Evolutionary conservation across 2,113 vertebrate species (phyloP).

Genomic region (Xiphias gladius): DNA sequence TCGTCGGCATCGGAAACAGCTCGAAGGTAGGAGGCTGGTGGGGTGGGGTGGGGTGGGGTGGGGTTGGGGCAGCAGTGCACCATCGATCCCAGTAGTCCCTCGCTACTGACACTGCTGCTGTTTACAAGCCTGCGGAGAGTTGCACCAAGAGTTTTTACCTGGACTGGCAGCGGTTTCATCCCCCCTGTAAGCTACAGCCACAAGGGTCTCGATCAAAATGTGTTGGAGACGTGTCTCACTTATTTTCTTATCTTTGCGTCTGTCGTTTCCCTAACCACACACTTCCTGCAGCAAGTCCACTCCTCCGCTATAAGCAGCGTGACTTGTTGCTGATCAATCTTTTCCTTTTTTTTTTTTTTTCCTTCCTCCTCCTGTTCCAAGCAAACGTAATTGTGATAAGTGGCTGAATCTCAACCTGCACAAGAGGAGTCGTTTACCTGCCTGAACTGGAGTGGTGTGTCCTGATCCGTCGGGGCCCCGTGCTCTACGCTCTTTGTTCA

Average conservation of each 20-base stretch:
- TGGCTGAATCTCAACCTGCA: neutral
- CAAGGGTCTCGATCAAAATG: neutral
- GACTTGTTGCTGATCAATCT: neutral
- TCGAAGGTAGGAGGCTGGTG: conserved; percentile 57
- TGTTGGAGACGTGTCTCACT: neutral
- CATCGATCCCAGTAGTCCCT: neutral
- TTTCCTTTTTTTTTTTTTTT: neutral
- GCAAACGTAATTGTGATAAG: too few relatives aligned
- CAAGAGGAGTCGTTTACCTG: neutral
- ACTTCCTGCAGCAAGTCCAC: conserved; percentile 35
- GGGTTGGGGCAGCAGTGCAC: neutral
- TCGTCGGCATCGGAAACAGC: neutral
- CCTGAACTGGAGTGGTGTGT: neutral
- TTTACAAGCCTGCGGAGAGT: neutral
- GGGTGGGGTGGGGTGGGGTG: too few relatives aligned
- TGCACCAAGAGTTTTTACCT: neutral
- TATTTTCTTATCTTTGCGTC: conserved; percentile 13
- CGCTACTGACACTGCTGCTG: neutral
- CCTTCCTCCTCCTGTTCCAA: too few relatives aligned
- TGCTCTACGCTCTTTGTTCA: neutral
- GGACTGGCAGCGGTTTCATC: neutral
- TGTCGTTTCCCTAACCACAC: neutral
- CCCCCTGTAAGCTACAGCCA: too few relatives aligned
- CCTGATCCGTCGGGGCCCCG: neutral
- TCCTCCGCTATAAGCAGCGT: neutral